Evolutionary conservation across 2,888 invertebrate genomes (phyloP).

Genomic region (Aspidapion aeneum): DNA sequence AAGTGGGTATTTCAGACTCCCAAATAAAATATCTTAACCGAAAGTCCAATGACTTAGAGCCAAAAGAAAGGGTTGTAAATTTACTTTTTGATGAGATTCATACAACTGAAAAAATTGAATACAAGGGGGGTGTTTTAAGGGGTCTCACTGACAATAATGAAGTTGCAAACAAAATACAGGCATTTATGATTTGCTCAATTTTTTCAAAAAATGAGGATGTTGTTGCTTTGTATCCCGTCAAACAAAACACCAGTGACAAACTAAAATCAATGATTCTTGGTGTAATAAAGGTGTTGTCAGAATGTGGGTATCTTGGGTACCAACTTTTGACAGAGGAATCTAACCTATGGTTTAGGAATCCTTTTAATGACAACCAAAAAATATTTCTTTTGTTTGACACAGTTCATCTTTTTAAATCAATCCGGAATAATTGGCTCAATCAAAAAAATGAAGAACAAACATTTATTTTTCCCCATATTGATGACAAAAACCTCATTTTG

Average conservation of each 20-base stretch:
- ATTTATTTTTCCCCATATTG: constrained; percentile 5
- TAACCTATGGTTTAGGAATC: not conserved
- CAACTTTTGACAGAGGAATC: not conserved
- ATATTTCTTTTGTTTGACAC: not conserved
- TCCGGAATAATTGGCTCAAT: constrained; percentile 9
- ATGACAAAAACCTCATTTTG: not conserved
- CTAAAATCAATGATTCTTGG: not conserved
- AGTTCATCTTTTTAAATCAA: constrained; percentile 7
- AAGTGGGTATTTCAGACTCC: not conserved
- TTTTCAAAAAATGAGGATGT: too few relatives aligned
- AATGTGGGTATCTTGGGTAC: not conserved
- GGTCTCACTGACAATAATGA: not conserved
- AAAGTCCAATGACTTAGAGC: not conserved
- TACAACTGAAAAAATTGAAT: not conserved
- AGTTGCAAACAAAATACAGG: not conserved
- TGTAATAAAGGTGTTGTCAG: not conserved
- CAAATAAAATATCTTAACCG: not conserved
- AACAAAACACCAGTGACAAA: not conserved
- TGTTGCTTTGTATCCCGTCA: not conserved
- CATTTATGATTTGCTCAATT: not conserved
- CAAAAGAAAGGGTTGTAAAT: not conserved
- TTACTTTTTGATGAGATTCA: not conserved
- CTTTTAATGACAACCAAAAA: not conserved
- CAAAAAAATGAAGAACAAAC: constrained; percentile 3
- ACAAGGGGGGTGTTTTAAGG: not conserved